Conservation (phyloP, 1,140 invertebrate species). For the Thaumetopoea pityocampa region DNA sequence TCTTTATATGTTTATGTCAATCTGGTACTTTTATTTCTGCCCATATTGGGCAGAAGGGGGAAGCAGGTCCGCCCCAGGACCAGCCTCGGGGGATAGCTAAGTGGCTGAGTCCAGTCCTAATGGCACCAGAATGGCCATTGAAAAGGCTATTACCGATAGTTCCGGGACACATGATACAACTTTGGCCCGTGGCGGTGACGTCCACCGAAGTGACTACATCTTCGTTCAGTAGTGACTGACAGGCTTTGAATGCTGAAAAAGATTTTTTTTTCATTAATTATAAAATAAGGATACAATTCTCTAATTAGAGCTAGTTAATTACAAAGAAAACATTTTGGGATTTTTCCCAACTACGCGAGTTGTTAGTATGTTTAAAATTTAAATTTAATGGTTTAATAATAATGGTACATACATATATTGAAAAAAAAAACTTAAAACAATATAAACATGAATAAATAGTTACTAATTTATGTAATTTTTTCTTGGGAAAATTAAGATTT, state of each 20-base stretch:
- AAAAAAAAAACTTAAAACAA: too few species aligned
- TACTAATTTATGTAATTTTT: too few species aligned
- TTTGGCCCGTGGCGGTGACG: slow-evolving; percentile 31
- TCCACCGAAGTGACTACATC: slow-evolving; percentile 50
- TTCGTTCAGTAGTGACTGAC: slow-evolving; percentile 49
- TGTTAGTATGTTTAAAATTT: too few species aligned
- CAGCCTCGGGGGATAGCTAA: slow-evolving; percentile 88
- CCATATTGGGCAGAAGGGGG: slow-evolving; percentile 85
- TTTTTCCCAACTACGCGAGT: too few species aligned
- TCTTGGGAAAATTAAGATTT: too few species aligned
- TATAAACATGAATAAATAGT: too few species aligned
- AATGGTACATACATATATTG: too few species aligned
- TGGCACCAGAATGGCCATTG: slow-evolving; percentile 78
- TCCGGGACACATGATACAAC: slow-evolving; percentile 46
- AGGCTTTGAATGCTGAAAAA: slow-evolving; percentile 48
- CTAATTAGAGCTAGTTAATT: too few species aligned
- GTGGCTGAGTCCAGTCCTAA: slow-evolving; percentile 82
- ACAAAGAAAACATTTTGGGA: too few species aligned
- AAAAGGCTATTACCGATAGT: slow-evolving; percentile 38
- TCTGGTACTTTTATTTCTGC: slow-evolving; percentile 71
- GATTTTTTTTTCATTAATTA: too few species aligned
- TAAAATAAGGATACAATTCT: too few species aligned
- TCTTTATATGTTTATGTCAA: slow-evolving; percentile 40
- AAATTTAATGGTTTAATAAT: too few species aligned
- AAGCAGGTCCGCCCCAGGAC: slow-evolving; percentile 86